A percentile compares a stretch with the other conserved stretches of the same genome.
phyloP scores from a whole-genome alignment of 2,888 invertebrate species.

The Hyposoter didymator region DNA sequence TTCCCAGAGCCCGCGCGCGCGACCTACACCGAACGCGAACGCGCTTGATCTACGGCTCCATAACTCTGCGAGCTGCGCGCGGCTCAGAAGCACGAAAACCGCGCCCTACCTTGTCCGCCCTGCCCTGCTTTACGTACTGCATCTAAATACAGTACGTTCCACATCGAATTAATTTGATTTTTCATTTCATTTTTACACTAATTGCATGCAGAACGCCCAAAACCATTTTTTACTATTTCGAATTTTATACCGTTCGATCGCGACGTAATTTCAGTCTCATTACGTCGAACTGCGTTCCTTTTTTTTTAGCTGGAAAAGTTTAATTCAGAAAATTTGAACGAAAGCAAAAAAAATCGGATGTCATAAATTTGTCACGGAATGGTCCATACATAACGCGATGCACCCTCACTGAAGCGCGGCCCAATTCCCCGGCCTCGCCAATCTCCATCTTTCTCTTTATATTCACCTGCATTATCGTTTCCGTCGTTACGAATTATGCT shows the following conservation, averaged over 20 bases:
- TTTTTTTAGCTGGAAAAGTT: neutral
- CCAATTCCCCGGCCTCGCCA: conserved; percentile 37
- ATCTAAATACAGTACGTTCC: conserved; percentile 37
- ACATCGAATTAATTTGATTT: neutral
- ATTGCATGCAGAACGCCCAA: neutral
- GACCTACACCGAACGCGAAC: conserved; percentile 73
- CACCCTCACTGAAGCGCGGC: conserved; percentile 46
- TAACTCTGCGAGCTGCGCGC: conserved; percentile 74
- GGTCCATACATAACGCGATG: conserved; percentile 23
- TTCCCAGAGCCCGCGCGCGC: conserved; percentile 50
- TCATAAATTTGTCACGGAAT: neutral
- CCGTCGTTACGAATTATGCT: conserved; percentile 49
- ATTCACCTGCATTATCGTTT: conserved; percentile 17
- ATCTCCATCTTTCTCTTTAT: conserved; percentile 25
- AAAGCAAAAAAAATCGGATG: neutral
- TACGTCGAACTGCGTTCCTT: neutral
- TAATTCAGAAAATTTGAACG: neutral
- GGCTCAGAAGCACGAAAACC: conserved; percentile 64
- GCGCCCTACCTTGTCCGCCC: conserved; percentile 63
- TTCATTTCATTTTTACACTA: neutral
- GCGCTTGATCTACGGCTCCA: conserved; percentile 80
- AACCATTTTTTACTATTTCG: neutral
- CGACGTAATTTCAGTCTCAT: neutral
- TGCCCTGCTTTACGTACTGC: conserved; percentile 45
- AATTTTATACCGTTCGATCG: neutral